A percentile compares a stretch with the other conserved stretches of the same genome.
These are phyloP conservation scores for Zhuqinia jingwanae DNA, from an alignment of 2,888 invertebrate genomes.

Conservation along the genomic window DNA sequence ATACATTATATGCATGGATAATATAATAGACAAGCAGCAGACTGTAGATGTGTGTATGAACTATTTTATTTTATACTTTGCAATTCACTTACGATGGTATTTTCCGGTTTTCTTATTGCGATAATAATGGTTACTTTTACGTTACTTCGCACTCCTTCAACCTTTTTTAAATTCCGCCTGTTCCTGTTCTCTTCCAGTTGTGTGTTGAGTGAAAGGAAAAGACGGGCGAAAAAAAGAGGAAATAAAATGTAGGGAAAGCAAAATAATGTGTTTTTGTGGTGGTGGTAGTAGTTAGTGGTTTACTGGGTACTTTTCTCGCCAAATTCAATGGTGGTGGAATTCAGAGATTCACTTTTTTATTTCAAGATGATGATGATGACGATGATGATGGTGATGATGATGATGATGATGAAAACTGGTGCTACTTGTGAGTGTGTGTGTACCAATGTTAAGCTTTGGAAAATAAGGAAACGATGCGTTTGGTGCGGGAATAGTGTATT, in stretches of 20 bases:
- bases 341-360: not conserved
- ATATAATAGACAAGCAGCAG: too few species aligned
- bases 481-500: not conserved
- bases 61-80: conserved; percentile 9
- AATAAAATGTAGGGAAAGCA: not conserved
- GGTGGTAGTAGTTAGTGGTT: not conserved
- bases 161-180: conserved; percentile 5
- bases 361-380: not conserved
- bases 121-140: conserved; percentile 58
- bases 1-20: too few species aligned
- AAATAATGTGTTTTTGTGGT: conserved; percentile 29
- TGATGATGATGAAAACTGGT: not conserved
- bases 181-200: not conserved
- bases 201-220: not conserved
- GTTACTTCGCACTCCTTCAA: not conserved
- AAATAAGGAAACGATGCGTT: not conserved
- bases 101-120: conserved; percentile 60
- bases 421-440: not conserved
- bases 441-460: not conserved
- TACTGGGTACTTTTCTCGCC: not conserved
- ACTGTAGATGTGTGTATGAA: too few species aligned
- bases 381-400: not conserved
- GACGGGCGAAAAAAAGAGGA: not conserved
- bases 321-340: conserved; percentile 11
- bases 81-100: conserved; percentile 42